Conservation (phyloP, 1,140 invertebrate genomes). For the Pogonomyrmex barbatus region DNA sequence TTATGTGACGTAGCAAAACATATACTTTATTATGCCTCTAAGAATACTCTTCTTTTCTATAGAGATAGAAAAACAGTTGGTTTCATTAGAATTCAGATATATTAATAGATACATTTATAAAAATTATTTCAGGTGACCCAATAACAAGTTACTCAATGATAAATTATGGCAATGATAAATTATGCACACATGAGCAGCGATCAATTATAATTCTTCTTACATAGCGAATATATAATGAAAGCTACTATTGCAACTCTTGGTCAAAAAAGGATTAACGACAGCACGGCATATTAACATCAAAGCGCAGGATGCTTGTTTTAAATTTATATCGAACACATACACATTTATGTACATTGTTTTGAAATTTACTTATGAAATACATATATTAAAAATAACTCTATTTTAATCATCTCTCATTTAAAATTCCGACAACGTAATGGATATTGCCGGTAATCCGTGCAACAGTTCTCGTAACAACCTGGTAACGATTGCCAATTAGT, state of each 20-base stretch:
- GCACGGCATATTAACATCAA: background rate
- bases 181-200: background rate
- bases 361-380: background rate
- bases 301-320: no score
- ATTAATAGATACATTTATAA: background rate
- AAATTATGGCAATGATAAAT: background rate
- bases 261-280: conserved; percentile 8
- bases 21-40: background rate
- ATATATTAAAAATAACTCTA: background rate
- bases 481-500: conserved; percentile 7
- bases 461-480: background rate
- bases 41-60: background rate
- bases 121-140: background rate
- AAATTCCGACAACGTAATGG: background rate
- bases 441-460: background rate
- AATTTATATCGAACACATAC: background rate
- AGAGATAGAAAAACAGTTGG: background rate
- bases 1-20: background rate
- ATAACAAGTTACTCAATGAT: background rate
- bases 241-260: background rate
- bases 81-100: background rate
- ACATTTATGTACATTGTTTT: background rate
- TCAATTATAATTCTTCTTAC: background rate
- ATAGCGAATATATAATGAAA: background rate
- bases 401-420: background rate